Base-by-base conservation (phyloP, 2,888 invertebrate genomes). In the Furcula furcula region DNA sequence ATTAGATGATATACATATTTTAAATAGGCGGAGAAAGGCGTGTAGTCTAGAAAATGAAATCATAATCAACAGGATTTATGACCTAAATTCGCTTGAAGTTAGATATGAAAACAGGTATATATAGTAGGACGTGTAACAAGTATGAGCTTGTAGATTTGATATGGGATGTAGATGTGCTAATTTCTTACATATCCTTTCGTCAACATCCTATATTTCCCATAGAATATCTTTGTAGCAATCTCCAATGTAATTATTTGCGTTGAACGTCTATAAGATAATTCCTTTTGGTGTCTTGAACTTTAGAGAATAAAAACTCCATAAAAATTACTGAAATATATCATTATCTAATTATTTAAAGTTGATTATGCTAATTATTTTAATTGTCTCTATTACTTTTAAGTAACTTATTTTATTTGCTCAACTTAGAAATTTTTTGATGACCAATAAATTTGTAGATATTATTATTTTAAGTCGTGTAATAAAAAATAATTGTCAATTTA, bases 1-100 rank as follows among this genome's bases (percentile, higher is more conserved):
- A 82, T 75, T 85, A 86, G 80, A 74, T 76, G 69, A 75, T 84
- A 76, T 86, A 87, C 81, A 86, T 78, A 76, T 83, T 81, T 82
- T 76, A 79, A 65, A 68, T 70, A 75, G 71, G 65, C 52, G 58
- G 59, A 61, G 62, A 65, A 72, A 55, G 69, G 57, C 48, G 67
- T 48, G 68, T 69, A 74, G 70, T 49, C 66, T 76, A 76, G 70
- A 61, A 63, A 69, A 64, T 51, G 63, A 65, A 71, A 65, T 68
- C 74, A 74, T 79, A 72, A 76, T 76, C 69, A 73, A 56, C 65
- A 64, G 61, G 60, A 48, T 61, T 54, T 64, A 68, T 64, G 72
- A 70, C 62, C 61, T 62, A 60, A 56, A 65, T 66, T 70, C 51
- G 73, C 73, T 77, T 77, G 77, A 65, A 69, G 55, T 65, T 65